A percentile compares a stretch with the other conserved stretches of the same genome.
Conservation (phyloP, 2,888 invertebrate species). For the Galerucella pusilla region DNA sequence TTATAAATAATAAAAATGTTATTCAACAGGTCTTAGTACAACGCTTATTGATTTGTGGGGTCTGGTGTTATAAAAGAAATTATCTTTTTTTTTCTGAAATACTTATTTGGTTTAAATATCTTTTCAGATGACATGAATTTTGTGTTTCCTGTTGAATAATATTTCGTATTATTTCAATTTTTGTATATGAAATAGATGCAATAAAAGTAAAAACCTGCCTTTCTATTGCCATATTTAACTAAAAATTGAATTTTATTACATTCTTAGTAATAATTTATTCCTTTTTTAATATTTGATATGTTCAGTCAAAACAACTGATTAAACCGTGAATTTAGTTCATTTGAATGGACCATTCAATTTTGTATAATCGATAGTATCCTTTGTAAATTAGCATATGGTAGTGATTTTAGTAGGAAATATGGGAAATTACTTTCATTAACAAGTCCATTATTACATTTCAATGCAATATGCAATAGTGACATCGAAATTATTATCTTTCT, state of each 20-base stretch:
- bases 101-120: not conserved
- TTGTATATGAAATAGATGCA: no score
- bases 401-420: not conserved
- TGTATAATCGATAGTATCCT: not conserved
- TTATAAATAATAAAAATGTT: constrained; percentile 8
- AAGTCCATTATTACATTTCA: not conserved
- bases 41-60: constrained; percentile 38
- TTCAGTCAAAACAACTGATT: no score
- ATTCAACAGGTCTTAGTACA: constrained; percentile 39
- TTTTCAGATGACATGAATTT: no score
- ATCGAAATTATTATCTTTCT: not conserved
- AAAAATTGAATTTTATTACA: no score
- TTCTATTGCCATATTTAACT: no score
- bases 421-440: not conserved
- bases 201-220: no score
- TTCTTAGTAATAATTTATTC: no score
- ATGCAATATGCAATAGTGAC: not conserved
- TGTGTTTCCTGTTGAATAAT: no score
- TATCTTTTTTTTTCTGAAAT: not conserved
- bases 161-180: no score
- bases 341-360: no score
- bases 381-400: not conserved
- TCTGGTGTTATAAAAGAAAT: not conserved
- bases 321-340: no score
- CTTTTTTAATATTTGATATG: no score